Base-by-base conservation (phyloP, 2,797 vertebrate genomes). In the Bucorvus abyssinicus region DNA sequence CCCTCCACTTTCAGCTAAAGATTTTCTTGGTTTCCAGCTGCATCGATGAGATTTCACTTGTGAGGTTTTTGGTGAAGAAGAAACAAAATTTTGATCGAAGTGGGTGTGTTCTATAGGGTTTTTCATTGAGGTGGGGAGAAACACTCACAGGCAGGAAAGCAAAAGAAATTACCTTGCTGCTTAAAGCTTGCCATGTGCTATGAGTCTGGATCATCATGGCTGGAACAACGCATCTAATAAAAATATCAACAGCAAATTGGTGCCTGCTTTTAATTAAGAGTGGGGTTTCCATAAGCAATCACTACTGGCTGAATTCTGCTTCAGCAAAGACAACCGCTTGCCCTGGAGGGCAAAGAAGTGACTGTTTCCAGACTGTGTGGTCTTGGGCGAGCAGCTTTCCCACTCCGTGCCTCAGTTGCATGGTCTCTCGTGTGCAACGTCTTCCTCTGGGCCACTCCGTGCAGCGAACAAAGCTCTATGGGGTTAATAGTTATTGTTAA, bases 31-130 rank as follows among this genome's bases (percentile, higher is more conserved):
- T 77, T 84, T 71, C 56, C 29, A 55, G 44, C 36, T 71, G 40
- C 1, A 11, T 16, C 0, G 0, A 5, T 17, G 36, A 76, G 26
- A 44, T 78, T 81, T 64, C 29, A 11, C 26, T 45, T 3, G 14
- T 14, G 50, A 52, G 18, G 13, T 60, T 8, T 75, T 49, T 20
- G 14, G 10, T 77, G 63, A 52, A 61, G 70, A 68, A 52, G 68
- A 38, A 56, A 30, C 12, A 50, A 55, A 75, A 75, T 47, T 68
- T 29, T 65, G 38, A 24, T 30, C 0, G 1, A 38, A 84, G 50
- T 7, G 12, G 6, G 5, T 40, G 7, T 1, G 1, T 36, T 59
- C 64, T 6, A 2, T 6, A 20, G 30, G 3, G 14, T 70, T 84
- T 65, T 57, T 89, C 17, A 11, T 4, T 3, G 8, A 47, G 7